phyloP scores from a whole-genome alignment of 2,797 vertebrate species.

The Pseudochirops cupreus region DNA sequence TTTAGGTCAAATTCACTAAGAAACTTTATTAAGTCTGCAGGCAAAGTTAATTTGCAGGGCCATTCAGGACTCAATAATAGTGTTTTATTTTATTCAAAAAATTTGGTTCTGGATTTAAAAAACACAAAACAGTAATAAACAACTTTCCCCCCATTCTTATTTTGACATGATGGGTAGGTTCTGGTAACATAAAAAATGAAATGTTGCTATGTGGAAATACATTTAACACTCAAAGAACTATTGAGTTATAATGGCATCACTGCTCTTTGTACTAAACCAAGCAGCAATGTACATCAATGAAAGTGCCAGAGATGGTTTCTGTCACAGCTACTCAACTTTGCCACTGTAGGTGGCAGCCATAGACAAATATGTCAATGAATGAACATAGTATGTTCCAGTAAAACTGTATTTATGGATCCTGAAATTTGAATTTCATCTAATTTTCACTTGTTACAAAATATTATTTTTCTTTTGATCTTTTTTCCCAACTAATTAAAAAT shows the following conservation, averaged over 20 bases:
- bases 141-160: neutral
- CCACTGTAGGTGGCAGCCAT: neutral
- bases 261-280: neutral
- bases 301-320: neutral
- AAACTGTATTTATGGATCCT: neutral
- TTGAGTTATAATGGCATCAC: neutral
- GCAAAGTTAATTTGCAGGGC: neutral
- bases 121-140: neutral
- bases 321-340: neutral
- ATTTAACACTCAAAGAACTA: neutral
- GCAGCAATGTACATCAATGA: neutral
- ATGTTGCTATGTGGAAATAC: too few species aligned
- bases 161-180: neutral
- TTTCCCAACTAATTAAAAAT: neutral
- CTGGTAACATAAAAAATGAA: neutral
- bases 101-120: neutral
- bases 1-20: neutral
- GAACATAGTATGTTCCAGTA: neutral
- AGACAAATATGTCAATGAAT: neutral
- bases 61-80: neutral
- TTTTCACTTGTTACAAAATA: neutral
- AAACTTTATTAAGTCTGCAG: neutral
- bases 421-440: neutral
- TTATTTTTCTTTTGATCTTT: neutral
- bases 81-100: neutral